A percentile compares a stretch with the other conserved stretches of the same genome.
phyloP scores from a whole-genome alignment of 2,888 invertebrate genomes.

The Habroteleia sp. region DNA sequence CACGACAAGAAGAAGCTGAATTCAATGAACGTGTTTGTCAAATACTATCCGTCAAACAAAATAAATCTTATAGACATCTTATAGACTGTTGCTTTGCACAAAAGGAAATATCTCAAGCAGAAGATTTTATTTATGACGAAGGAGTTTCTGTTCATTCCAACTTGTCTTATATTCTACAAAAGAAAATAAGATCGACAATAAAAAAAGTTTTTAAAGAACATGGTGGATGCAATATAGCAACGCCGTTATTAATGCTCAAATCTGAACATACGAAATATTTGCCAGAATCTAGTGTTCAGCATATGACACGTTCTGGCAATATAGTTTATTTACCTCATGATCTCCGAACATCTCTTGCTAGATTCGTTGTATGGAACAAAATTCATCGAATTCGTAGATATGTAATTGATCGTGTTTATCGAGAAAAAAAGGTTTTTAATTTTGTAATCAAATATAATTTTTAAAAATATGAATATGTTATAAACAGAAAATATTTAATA shows the following conservation, averaged over 20 bases:
- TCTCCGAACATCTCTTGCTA: slow-evolving; percentile 89
- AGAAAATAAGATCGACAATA: slow-evolving; percentile 80
- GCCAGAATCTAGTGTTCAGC: slow-evolving; percentile 85
- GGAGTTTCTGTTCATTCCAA: too few species aligned
- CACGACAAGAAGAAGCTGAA: slow-evolving; percentile 92
- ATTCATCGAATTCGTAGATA: slow-evolving; percentile 91
- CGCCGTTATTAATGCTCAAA: slow-evolving; percentile 91
- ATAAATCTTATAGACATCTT: slow-evolving; percentile 88
- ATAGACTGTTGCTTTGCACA: slow-evolving; percentile 83
- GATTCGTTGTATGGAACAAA: slow-evolving; percentile 90
- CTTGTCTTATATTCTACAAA: too few species aligned
- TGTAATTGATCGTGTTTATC: slow-evolving; percentile 92
- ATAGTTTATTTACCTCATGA: slow-evolving; percentile 93
- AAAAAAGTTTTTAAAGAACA: slow-evolving; percentile 87
- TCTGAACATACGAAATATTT: slow-evolving; percentile 83
- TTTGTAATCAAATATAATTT: neutral
- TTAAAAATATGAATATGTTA: neutral
- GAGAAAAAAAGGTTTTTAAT: slow-evolving; percentile 87
- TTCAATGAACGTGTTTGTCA: slow-evolving; percentile 91
- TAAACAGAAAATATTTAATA: slow-evolving; percentile 1
- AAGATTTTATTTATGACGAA: slow-evolving; percentile 89
- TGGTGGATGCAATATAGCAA: slow-evolving; percentile 89
- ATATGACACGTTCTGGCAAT: slow-evolving; percentile 94
- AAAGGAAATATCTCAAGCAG: slow-evolving; percentile 84
- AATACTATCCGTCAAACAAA: slow-evolving; percentile 90